These are phyloP conservation scores for Heteromormyrus szaboi DNA, from an alignment of 2,797 vertebrate species.

Conservation along the genomic window DNA sequence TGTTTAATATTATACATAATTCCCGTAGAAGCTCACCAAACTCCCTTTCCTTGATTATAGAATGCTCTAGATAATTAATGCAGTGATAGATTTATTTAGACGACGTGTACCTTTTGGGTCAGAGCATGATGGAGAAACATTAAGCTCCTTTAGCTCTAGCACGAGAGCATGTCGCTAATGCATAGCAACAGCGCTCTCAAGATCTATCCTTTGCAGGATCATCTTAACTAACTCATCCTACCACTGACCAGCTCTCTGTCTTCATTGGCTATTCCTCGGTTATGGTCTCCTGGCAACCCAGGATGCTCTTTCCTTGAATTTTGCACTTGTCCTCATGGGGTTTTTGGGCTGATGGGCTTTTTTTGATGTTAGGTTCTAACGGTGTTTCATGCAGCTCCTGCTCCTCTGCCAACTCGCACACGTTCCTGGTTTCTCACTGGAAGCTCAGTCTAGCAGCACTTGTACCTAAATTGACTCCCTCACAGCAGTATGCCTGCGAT, in stretches of 20 bases:
- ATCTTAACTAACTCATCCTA: neutral
- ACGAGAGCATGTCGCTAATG: neutral
- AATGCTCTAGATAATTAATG: neutral
- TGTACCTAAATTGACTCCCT: neutral
- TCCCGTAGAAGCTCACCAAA: neutral
- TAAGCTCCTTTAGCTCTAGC: neutral
- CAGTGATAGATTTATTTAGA: neutral
- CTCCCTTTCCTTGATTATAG: neutral
- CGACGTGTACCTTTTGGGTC: neutral
- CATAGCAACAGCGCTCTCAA: neutral
- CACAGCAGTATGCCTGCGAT: neutral
- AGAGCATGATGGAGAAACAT: neutral
- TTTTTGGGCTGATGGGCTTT: neutral
- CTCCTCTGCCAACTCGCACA: neutral
- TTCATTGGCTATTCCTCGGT: neutral
- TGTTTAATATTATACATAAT: neutral
- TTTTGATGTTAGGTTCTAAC: neutral
- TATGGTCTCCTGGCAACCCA: neutral
- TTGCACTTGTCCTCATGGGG: neutral
- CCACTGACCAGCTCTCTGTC: neutral
- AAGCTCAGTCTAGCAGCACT: neutral
- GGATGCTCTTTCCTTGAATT: neutral
- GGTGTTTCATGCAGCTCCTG: neutral
- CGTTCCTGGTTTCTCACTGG: neutral
- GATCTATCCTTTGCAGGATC: neutral